phyloP scores from a whole-genome alignment of 2,113 vertebrate species.

The Prunella himalayana region DNA sequence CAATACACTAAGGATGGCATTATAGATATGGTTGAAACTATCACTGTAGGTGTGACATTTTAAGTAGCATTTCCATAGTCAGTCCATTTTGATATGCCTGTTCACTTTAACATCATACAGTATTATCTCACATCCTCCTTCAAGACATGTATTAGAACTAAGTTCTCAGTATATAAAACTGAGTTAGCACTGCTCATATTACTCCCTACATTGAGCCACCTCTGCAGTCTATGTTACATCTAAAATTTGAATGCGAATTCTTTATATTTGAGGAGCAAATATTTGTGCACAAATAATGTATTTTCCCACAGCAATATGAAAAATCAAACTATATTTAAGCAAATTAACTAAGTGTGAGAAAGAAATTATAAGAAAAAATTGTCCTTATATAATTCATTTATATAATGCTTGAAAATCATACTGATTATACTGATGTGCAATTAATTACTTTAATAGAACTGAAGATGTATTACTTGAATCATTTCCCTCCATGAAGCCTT shows the following conservation, averaged over 20 bases:
- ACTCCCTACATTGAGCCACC: background rate
- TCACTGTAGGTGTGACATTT: background rate
- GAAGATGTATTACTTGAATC: background rate
- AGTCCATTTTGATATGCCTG: background rate
- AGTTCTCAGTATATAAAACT: background rate
- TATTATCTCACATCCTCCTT: background rate
- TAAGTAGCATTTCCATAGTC: background rate
- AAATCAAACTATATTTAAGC: background rate
- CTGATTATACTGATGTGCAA: background rate
- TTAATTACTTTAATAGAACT: background rate
- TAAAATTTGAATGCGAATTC: background rate
- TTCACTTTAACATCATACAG: background rate
- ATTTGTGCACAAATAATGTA: background rate
- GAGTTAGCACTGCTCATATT: background rate
- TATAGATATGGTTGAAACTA: background rate
- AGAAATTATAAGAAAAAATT: background rate
- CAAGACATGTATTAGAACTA: background rate
- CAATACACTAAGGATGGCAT: background rate
- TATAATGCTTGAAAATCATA: background rate
- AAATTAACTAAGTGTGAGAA: background rate
- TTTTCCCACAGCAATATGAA: background rate
- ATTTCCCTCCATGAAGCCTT: background rate
- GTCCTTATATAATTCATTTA: background rate
- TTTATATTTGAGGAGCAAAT: background rate
- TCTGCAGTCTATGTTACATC: background rate